These are phyloP conservation scores for Pardosa pseudoannulata DNA, from an alignment of 2,888 invertebrate genomes.

Conservation along the genomic window DNA sequence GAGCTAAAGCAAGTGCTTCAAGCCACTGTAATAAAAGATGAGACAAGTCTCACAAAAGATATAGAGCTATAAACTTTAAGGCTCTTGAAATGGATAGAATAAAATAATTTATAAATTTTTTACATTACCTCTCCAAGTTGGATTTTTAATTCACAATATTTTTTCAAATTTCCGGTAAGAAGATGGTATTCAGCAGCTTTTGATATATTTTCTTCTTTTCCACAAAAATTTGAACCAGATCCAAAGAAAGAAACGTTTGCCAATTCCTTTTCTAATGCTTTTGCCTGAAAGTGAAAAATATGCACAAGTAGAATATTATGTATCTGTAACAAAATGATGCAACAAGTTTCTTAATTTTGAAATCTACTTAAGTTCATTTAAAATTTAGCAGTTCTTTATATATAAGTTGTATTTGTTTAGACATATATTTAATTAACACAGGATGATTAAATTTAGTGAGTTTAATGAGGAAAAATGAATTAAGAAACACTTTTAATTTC, in stretches of 20 bases:
- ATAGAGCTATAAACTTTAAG: background rate
- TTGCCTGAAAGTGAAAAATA: conserved; percentile 75
- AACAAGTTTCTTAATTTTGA: too few species aligned
- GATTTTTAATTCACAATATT: conserved; percentile 79
- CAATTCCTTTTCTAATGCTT: conserved; percentile 78
- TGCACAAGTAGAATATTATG: too few species aligned
- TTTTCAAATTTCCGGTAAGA: conserved; percentile 77
- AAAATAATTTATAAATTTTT: background rate
- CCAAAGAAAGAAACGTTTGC: conserved; percentile 76
- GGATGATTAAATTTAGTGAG: too few species aligned
- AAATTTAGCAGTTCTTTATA: too few species aligned
- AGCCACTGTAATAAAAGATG: conserved; percentile 77
- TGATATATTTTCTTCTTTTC: conserved; percentile 76
- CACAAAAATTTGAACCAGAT: conserved; percentile 76
- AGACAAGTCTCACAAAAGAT: too few species aligned
- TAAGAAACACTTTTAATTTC: too few species aligned
- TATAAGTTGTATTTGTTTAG: too few species aligned
- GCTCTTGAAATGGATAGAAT: too few species aligned
- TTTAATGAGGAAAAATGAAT: too few species aligned
- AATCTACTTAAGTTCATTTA: too few species aligned
- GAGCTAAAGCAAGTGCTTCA: conserved; percentile 78
- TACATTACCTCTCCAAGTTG: conserved; percentile 77
- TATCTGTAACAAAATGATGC: too few species aligned
- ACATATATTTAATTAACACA: too few species aligned
- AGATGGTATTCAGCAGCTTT: conserved; percentile 77